Conservation (phyloP, 2,797 vertebrate genomes). For the Huso huso region DNA sequence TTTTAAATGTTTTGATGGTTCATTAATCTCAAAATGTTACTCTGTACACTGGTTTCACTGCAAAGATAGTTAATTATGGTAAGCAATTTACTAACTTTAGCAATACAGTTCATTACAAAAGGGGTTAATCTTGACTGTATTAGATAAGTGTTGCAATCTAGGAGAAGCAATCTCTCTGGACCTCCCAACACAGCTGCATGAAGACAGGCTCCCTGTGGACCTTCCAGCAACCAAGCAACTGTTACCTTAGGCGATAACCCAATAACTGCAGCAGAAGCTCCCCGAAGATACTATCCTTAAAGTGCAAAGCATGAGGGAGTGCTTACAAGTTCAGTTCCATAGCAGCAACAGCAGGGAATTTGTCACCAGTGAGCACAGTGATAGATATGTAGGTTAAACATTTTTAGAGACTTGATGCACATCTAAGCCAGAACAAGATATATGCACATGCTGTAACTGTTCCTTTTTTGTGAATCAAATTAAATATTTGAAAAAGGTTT, state of each 20-base stretch:
- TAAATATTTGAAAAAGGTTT: no score
- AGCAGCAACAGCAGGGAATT: not conserved
- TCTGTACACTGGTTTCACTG: no score
- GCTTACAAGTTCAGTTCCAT: not conserved
- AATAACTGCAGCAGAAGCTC: constrained; percentile 1
- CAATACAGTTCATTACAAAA: no score
- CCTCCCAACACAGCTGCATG: not conserved
- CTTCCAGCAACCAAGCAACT: not conserved
- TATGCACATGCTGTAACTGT: no score
- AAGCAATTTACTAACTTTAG: no score
- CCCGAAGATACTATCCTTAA: not conserved
- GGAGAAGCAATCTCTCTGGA: not conserved
- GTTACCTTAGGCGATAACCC: not conserved
- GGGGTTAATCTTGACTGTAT: no score
- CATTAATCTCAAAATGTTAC: no score
- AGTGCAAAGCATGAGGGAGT: not conserved
- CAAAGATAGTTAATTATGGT: no score
- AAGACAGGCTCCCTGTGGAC: not conserved
- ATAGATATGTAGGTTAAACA: not conserved
- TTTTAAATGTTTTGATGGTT: no score
- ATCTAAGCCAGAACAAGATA: not conserved
- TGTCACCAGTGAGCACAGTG: not conserved
- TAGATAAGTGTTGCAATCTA: no score
- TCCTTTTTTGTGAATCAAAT: no score
- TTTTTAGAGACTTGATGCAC: not conserved